These are phyloP conservation scores for Hybognathus amarus DNA, from an alignment of 2,797 vertebrate species.

Conservation along the genomic window DNA sequence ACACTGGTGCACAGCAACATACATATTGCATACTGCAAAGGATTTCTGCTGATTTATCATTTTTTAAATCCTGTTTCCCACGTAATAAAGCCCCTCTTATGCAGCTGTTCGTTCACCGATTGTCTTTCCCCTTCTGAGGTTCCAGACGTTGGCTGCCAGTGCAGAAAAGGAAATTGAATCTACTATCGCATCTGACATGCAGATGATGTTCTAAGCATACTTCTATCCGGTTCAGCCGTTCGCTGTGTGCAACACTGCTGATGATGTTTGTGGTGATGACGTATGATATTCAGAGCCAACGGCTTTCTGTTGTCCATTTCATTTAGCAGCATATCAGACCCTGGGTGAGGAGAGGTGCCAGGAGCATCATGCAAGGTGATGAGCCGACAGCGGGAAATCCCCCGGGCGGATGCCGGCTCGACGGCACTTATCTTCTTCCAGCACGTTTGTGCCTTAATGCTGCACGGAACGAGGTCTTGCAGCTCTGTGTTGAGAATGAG, in stretches of 20 bases:
- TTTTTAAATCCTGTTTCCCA: neutral
- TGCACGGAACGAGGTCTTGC: conserved; percentile 86
- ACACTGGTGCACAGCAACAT: neutral
- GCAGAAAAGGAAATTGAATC: conserved; percentile 90
- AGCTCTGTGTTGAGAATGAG: conserved; percentile 85
- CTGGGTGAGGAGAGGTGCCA: conserved; percentile 95
- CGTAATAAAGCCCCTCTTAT: neutral
- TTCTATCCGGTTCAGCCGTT: conserved; percentile 80
- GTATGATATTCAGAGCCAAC: neutral
- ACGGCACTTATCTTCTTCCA: conserved; percentile 79
- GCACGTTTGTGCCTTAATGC: conserved; percentile 86
- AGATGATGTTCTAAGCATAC: conserved; percentile 91
- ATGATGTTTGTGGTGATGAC: conserved; percentile 40
- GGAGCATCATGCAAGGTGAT: conserved; percentile 88
- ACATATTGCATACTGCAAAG: neutral
- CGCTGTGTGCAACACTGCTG: neutral
- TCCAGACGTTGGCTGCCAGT: conserved; percentile 89
- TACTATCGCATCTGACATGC: conserved; percentile 88
- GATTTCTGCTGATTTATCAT: neutral
- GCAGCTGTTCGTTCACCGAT: neutral
- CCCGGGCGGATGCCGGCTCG: conserved; percentile 76
- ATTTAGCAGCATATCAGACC: conserved; percentile 89
- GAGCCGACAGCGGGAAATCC: conserved; percentile 83
- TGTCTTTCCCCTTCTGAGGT: conserved; percentile 72
- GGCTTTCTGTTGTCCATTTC: neutral